Evolutionary conservation across 1,140 invertebrate genomes (phyloP).

Genomic region (Drosophila santomea): DNA sequence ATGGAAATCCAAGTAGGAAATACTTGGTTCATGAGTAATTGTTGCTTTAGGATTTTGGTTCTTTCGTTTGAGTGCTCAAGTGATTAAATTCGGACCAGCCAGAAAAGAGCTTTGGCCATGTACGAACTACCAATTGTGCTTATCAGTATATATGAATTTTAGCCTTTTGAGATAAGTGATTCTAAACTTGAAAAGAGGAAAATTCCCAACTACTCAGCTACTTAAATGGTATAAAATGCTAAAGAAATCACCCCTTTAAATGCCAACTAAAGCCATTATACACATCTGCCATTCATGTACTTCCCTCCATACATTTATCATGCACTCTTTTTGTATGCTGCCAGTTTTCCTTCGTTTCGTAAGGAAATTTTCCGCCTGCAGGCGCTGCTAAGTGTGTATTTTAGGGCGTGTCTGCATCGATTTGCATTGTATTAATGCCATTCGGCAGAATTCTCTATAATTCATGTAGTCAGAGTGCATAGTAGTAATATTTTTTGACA

Average conservation of each 20-base stretch:
- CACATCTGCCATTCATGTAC: neutral
- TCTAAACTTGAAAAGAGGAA: neutral
- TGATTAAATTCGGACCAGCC: neutral
- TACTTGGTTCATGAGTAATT: constrained; percentile 21
- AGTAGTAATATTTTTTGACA: constrained; percentile 17
- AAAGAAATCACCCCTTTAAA: no score
- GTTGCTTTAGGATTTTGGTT: neutral
- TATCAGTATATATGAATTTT: constrained; percentile 16
- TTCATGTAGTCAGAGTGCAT: constrained; percentile 25
- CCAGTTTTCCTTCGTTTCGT: neutral
- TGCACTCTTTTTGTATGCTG: constrained; percentile 1
- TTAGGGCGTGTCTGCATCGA: constrained; percentile 29
- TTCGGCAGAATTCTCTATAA: constrained; percentile 7
- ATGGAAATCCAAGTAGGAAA: constrained; percentile 25
- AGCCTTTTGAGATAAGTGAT: constrained; percentile 5
- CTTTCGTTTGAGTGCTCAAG: constrained; percentile 8
- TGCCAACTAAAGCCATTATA: neutral
- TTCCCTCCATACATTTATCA: neutral
- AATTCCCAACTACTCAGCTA: neutral
- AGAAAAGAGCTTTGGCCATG: constrained; percentile 9
- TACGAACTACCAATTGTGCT: neutral
- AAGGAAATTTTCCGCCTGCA: constrained; percentile 5
- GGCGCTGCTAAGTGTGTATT: neutral
- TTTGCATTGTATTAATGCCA: constrained; percentile 37
- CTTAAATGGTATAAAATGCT: neutral